Evolutionary conservation across 2,888 invertebrate species (phyloP), one percentile per base, ranked within the genome.

Genomic region (Gastracanthus pulcherrimus): DNA sequence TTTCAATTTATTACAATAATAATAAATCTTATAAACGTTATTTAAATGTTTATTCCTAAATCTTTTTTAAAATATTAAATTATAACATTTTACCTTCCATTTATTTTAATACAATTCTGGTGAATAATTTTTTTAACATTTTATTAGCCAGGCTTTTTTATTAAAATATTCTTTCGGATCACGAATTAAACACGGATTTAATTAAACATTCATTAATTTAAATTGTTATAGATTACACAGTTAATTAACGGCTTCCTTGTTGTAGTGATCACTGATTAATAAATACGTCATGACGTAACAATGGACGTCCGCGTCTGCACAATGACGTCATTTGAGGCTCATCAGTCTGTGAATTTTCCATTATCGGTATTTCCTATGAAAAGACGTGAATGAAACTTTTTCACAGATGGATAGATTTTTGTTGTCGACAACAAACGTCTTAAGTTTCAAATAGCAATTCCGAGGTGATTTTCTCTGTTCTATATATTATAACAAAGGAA

Each of bases 321-420:
- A 26, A 19, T 55, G 51, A 76, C 66, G 66, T 76, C 55, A 66
- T 45, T 64, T 16, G 34, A 58, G 13, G 38, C 76, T 76, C 76
- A 76, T 67, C 55, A 67, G 66, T 48, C 66, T 26, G 66, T 76
- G 41, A 55, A 67, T 67, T 67, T 76, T 55, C 48, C 76, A 55
- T 67, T 76, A 76, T 76, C 76, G 66, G 13, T 23, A 38, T 67
- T 38, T 29, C 29, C 51, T 9, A 16, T 48, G 31, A 38, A 19
- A 31, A 62, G 38, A 55, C 60, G n/a, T 45, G 36, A 66, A 66
- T 62, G 36, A 34, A 74, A 34, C 5, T 60, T 60, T 34, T 48
- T 48, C 23, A 34, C 31, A 19, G 9, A 4, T 62, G n/a, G 31
- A n/a, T 36, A 29, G 45, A 31, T 45, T 74, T 74, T 62, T 45